Conservation (phyloP, 2,888 invertebrate genomes). For the Aphodius sticticus region DNA sequence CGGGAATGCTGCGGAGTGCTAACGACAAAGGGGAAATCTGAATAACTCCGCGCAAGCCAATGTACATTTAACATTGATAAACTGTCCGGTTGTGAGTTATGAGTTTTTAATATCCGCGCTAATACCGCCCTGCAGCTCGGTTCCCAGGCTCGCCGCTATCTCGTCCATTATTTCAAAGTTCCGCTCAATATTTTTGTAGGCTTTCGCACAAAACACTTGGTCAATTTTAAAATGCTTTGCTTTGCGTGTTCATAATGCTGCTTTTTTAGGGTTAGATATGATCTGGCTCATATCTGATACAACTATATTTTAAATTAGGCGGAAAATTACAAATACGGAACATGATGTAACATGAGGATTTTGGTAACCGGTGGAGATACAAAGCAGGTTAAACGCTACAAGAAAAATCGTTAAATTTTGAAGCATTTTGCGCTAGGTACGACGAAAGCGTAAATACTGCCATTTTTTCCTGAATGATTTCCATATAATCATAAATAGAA, state of each 20-base stretch:
- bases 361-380: no score
- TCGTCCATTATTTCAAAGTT: constrained; percentile 39
- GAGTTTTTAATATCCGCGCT: constrained; percentile 54
- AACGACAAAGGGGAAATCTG: constrained; percentile 32
- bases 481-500: no score
- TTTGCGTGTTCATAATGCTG: constrained; percentile 26
- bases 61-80: constrained; percentile 49
- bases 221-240: constrained; percentile 34
- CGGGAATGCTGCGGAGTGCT: constrained; percentile 30
- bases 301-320: no score
- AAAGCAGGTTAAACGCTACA: no score
- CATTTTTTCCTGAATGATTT: no score
- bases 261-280: not conserved
- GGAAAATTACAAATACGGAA: no score
- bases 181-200: constrained; percentile 36
- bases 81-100: constrained; percentile 53
- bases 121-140: constrained; percentile 45
- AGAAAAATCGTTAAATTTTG: no score
- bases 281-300: no score
- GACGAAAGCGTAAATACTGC: no score
- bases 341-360: no score
- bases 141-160: constrained; percentile 42
- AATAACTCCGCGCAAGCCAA: constrained; percentile 30
- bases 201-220: constrained; percentile 32
- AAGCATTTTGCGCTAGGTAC: no score